Base-by-base conservation (phyloP, 2,888 invertebrate species). In the Teleogryllus oceanicus region DNA sequence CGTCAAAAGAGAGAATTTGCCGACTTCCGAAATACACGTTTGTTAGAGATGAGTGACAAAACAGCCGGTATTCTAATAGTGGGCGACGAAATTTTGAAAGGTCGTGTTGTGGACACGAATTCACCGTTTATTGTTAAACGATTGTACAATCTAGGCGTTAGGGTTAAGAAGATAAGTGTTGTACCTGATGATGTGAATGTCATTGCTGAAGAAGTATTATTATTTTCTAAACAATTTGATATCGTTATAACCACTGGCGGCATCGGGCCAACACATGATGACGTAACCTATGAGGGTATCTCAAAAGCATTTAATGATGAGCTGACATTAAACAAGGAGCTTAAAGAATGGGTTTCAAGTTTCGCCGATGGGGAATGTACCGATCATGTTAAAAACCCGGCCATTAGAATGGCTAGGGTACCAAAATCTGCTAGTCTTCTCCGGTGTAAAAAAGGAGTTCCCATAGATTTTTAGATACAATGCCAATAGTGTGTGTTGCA, bases 211-310 rank as follows among this genome's bases (percentile, higher is more conserved):
- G 90, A 90, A 86, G 89, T 92, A 2, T 82, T 84, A 11, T 81
- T 84, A 20, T 89, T 89, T 83, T 90, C 91, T 2, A 83, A 85
- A 37, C 84, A 83, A 50, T 90, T 85, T 85, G 87, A 88, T 21
- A 86, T 88, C 84, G 91, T 92, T 5, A 87, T 92, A 77, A 92
- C 92, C 1, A 89, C 90, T 16, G 92, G 92, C 12, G 92, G 92
- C 13, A 89, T 92, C 76, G 93, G 92, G 5, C 92, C 92, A 0
- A 92, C 92, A 1, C 92, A 92, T 83, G 92, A 92, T 86, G 92
- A 92, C 84, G 86, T 91, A 80, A 92, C 92, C 1, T 92, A 91
- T 85, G 89, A 89, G 85, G 92, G 90, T n/a, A 87, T 89, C 18
- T 88, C 88, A 4, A 85, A 86, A 80, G 88, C 87, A 62, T 87